Evolutionary conservation across 2,888 invertebrate genomes (phyloP).

Genomic region (Polyploca ridens): DNA sequence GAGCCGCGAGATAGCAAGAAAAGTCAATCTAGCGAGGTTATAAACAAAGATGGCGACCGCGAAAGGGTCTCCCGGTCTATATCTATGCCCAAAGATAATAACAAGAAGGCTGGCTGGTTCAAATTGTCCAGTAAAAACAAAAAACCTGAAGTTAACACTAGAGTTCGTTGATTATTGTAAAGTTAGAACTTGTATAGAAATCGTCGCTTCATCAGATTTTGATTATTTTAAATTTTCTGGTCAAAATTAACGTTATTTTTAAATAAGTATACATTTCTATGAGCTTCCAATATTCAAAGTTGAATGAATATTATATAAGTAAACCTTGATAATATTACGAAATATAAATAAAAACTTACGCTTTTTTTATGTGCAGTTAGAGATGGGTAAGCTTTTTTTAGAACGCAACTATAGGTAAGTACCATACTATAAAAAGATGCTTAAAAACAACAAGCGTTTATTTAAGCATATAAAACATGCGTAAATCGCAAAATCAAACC

Average conservation of each 20-base stretch:
- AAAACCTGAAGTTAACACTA: slow-evolving; percentile 69
- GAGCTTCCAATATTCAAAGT: neutral
- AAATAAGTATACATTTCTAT: neutral
- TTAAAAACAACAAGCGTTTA: too few species aligned
- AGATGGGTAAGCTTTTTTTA: too few species aligned
- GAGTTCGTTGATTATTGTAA: slow-evolving; percentile 60
- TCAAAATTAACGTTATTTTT: neutral
- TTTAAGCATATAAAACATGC: neutral
- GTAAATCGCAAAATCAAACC: neutral
- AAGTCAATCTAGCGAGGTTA: slow-evolving; percentile 86
- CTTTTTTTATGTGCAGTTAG: neutral
- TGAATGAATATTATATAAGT: too few species aligned
- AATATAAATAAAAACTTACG: too few species aligned
- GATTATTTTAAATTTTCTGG: neutral
- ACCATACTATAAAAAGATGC: too few species aligned
- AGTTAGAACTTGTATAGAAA: neutral
- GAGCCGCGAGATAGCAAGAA: slow-evolving; percentile 72
- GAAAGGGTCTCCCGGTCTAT: slow-evolving; percentile 86
- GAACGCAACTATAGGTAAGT: too few species aligned
- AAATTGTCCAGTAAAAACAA: slow-evolving; percentile 83
- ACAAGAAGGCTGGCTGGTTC: slow-evolving; percentile 90
- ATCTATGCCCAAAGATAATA: slow-evolving; percentile 89
- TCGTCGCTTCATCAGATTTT: neutral
- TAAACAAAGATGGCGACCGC: slow-evolving; percentile 79
- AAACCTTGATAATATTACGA: too few species aligned